Percentiles rank a stretch among this genome's conserved stretches.
Conservation (phyloP, 2,797 vertebrate species). For the Phyllotis vaccarum region DNA sequence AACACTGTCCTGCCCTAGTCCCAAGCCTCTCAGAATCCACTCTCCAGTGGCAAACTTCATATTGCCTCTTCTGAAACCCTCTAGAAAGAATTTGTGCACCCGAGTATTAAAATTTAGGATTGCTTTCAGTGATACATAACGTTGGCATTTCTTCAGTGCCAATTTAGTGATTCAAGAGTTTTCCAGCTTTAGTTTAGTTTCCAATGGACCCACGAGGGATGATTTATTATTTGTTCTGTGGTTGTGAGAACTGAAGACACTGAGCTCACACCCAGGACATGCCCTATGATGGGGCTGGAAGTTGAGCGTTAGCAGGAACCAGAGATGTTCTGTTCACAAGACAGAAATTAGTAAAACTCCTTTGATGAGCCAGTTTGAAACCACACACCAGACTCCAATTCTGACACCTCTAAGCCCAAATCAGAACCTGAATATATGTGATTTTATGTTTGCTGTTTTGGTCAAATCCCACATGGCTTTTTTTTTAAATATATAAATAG, state of each 20-base stretch:
- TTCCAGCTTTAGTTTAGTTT: too few relatives aligned
- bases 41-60: neutral
- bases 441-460: neutral
- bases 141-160: too few relatives aligned
- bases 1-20: neutral
- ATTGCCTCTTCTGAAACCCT: neutral
- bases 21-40: neutral
- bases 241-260: too few relatives aligned
- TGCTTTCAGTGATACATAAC: neutral
- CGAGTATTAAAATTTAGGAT: conserved; percentile 1
- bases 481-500: neutral
- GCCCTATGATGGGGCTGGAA: too few relatives aligned
- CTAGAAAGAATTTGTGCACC: neutral
- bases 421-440: neutral
- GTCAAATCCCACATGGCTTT: neutral
- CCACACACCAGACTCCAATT: neutral
- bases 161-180: too few relatives aligned
- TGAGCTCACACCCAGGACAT: too few relatives aligned
- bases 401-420: neutral
- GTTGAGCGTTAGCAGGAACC: too few relatives aligned
- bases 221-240: too few relatives aligned
- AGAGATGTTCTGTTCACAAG: too few relatives aligned
- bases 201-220: too few relatives aligned
- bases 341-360: too few relatives aligned
- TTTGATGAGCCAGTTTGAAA: too few relatives aligned